phyloP scores from a whole-genome alignment of 2,797 vertebrate species.

The Esox lucius region DNA sequence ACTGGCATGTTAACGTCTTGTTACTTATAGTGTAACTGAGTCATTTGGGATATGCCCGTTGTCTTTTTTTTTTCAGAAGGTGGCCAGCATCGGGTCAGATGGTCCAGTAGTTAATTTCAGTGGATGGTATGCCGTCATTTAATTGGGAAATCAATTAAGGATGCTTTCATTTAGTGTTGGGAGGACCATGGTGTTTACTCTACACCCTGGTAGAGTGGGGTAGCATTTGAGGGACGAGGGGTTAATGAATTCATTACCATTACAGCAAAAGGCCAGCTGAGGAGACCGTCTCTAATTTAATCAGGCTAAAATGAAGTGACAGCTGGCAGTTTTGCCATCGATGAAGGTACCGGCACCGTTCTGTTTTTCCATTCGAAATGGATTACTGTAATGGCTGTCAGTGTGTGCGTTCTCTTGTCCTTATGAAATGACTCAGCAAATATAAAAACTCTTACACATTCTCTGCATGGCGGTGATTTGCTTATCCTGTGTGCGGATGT shows the following conservation, averaged over 20 bases:
- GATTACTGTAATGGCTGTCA: conserved; percentile 43
- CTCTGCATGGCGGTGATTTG: background rate
- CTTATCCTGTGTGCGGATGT: background rate
- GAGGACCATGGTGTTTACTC: background rate
- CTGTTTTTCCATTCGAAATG: conserved; percentile 39
- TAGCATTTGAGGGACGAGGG: conserved; percentile 20
- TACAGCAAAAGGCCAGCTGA: conserved; percentile 47
- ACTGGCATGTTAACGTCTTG: conserved; percentile 23
- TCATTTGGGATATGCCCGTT: background rate
- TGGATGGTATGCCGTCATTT: too few species aligned
- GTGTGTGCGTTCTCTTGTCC: conserved; percentile 26
- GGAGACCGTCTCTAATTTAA: conserved; percentile 50
- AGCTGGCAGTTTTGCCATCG: conserved; percentile 45
- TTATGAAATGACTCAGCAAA: conserved; percentile 47
- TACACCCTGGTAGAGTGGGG: background rate
- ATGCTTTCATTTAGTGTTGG: background rate
- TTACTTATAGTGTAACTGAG: background rate
- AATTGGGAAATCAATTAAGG: too few species aligned
- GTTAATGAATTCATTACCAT: conserved; percentile 50
- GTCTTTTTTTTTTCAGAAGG: background rate
- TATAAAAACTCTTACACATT: conserved; percentile 21
- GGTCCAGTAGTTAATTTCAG: background rate
- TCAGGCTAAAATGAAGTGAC: conserved; percentile 44
- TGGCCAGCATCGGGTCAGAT: background rate
- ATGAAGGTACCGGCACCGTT: conserved; percentile 21